Conservation (phyloP, 2,797 vertebrate species). For the Numenius phaeopus region DNA sequence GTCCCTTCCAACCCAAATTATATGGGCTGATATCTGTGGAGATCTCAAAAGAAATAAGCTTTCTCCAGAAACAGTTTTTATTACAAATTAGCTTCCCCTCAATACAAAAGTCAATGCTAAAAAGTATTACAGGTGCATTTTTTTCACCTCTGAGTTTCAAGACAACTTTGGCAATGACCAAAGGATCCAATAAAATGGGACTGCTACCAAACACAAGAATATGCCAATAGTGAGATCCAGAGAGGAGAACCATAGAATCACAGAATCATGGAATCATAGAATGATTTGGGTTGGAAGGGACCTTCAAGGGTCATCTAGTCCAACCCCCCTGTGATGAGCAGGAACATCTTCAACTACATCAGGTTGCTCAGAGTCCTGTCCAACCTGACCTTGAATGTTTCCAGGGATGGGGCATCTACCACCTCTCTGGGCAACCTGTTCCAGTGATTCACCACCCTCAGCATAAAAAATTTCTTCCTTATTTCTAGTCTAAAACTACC, state of each 20-base stretch:
- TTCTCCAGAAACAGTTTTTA: not conserved
- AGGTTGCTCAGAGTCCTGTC: not conserved
- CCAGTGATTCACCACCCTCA: not conserved
- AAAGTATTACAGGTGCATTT: not conserved
- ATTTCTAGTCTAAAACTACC: not conserved
- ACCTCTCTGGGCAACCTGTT: not conserved
- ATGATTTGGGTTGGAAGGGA: not conserved
- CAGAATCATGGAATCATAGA: not conserved
- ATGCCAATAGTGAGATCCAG: not conserved
- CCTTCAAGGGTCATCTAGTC: not conserved
- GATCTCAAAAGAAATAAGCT: not conserved
- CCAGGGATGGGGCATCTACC: not conserved
- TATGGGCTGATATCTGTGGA: not conserved
- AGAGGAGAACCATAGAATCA: not conserved
- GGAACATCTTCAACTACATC: not conserved
- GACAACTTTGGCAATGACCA: too few relatives aligned
- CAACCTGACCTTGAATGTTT: not conserved
- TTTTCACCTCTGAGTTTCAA: too few relatives aligned
- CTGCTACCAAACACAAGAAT: too few relatives aligned
- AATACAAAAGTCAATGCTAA: not conserved
- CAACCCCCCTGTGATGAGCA: not conserved
- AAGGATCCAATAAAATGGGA: too few relatives aligned
- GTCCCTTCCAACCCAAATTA: too few relatives aligned
- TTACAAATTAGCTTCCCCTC: not conserved
- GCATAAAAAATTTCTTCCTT: not conserved